These are phyloP conservation scores for Pitta sordida DNA, from an alignment of 2,113 vertebrate species.

Conservation along the genomic window DNA sequence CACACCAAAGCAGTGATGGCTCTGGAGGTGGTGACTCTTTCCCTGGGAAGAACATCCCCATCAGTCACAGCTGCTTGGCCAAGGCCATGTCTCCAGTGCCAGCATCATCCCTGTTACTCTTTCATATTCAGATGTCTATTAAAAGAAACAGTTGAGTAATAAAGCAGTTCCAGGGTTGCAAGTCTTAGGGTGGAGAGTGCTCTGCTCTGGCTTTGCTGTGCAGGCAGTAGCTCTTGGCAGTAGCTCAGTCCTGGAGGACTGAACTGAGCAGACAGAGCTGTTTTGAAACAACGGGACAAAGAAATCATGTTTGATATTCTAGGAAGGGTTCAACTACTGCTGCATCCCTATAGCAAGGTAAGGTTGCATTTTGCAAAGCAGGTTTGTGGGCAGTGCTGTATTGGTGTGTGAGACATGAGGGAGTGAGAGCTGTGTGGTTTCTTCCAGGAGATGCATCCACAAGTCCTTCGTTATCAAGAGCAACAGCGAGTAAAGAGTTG, in stretches of 20 bases:
- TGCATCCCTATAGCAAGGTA: background rate
- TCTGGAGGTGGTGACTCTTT: background rate
- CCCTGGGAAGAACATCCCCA: background rate
- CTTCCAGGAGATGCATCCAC: slow-evolving; percentile 68
- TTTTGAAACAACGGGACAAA: background rate
- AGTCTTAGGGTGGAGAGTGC: background rate
- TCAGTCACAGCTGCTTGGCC: background rate
- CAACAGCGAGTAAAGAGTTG: slow-evolving; percentile 80
- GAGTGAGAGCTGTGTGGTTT: background rate
- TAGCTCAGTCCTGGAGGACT: background rate
- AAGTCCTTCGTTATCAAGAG: slow-evolving; percentile 70
- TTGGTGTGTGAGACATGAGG: background rate
- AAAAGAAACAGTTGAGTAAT: background rate
- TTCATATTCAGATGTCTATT: background rate
- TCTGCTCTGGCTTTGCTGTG: background rate
- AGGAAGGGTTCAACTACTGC: background rate
- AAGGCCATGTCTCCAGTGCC: background rate
- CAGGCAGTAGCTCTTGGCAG: background rate
- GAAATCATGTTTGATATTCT: background rate
- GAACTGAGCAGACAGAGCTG: background rate
- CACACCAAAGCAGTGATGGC: background rate
- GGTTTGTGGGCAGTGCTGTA: background rate
- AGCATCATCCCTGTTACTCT: background rate
- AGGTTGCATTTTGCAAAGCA: background rate
- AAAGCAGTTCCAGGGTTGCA: background rate